Evolutionary conservation across 2,888 invertebrate species (phyloP).

Genomic region (Limnephilus rhombicus): DNA sequence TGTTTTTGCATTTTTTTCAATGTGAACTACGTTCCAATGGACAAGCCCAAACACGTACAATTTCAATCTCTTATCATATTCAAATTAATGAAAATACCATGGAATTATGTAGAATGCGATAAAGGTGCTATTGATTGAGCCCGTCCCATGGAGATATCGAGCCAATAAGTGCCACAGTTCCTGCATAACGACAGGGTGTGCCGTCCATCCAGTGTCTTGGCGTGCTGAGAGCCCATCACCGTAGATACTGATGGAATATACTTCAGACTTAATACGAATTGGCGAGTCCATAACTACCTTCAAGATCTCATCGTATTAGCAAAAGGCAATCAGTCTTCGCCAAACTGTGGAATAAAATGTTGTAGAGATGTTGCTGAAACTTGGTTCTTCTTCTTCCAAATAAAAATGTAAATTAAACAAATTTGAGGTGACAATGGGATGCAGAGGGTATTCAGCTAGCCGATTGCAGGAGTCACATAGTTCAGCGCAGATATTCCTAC

Average conservation of each 20-base stretch:
- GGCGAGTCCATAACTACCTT: background rate
- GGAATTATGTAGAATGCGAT: background rate
- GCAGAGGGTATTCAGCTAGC: background rate
- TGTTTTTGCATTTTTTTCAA: background rate
- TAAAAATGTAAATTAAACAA: background rate
- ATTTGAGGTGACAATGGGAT: background rate
- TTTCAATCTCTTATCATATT: background rate
- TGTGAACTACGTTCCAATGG: background rate
- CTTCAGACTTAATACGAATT: background rate
- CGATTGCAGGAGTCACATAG: background rate
- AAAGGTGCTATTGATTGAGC: background rate
- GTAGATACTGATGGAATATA: background rate
- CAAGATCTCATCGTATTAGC: background rate
- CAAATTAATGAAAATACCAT: background rate
- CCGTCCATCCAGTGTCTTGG: background rate
- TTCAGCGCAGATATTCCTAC: background rate
- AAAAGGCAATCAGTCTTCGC: background rate
- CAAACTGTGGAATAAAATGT: background rate
- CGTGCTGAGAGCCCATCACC: slow-evolving; percentile 17
- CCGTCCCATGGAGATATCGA: background rate
- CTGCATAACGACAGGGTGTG: background rate
- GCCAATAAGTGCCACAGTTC: background rate
- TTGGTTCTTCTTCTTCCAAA: too few relatives aligned
- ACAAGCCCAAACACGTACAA: background rate
- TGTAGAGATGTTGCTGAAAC: background rate